Conservation (phyloP, 2,888 invertebrate species). For the Acanthosepion lycidas region DNA sequence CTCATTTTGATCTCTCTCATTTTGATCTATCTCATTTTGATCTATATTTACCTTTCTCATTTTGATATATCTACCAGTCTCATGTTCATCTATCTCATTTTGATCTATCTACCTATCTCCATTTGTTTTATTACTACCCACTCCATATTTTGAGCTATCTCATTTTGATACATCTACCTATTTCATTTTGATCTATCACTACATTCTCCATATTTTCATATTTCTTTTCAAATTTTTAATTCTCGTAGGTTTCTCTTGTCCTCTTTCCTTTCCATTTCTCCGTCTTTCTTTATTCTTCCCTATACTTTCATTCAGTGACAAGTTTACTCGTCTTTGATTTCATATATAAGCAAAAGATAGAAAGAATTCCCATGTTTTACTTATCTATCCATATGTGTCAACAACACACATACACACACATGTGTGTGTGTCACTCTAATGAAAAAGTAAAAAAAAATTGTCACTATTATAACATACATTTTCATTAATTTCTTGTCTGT, state of each 20-base stretch:
- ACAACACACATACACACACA: neutral
- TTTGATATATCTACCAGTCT: too few species aligned
- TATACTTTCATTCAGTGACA: too few species aligned
- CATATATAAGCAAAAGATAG: too few species aligned
- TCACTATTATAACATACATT: conserved; percentile 33
- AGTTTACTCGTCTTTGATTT: too few species aligned
- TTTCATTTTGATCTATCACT: too few species aligned
- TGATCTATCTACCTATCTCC: too few species aligned
- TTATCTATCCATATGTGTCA: neutral
- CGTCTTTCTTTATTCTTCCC: too few species aligned
- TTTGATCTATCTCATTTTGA: too few species aligned
- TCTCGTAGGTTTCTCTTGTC: neutral
- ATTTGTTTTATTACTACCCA: neutral
- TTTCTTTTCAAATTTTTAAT: neutral
- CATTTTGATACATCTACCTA: neutral
- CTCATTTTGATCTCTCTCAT: too few species aligned
- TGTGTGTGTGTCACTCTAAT: neutral
- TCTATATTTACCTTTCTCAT: neutral
- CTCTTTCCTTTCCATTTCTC: too few species aligned
- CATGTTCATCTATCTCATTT: neutral
- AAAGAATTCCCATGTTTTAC: neutral
- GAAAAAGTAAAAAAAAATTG: neutral
- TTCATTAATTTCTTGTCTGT: neutral
- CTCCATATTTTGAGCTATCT: neutral
- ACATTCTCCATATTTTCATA: neutral